phyloP scores from a whole-genome alignment of 2,797 vertebrate species.

The Typhlichthys subterraneus region DNA sequence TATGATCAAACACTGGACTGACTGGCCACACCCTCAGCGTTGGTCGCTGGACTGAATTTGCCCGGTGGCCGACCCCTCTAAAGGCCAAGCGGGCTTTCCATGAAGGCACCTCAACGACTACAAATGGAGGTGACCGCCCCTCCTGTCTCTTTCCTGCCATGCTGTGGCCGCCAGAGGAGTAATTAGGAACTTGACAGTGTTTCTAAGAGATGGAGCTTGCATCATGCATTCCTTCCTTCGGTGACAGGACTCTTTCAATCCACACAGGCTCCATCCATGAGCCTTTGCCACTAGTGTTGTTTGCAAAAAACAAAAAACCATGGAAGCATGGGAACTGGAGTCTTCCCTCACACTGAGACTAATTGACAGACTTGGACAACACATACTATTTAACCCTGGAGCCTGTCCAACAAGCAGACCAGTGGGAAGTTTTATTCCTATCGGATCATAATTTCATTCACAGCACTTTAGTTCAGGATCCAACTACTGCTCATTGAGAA shows the following conservation, averaged over 20 bases:
- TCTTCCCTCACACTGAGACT: constrained; percentile 73
- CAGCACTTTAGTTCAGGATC: constrained; percentile 82
- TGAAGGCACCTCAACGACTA: constrained; percentile 63
- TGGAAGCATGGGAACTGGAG: constrained; percentile 76
- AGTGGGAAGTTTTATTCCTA: constrained; percentile 61
- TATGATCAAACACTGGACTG: constrained; percentile 76
- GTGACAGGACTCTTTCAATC: constrained; percentile 52
- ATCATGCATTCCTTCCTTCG: constrained; percentile 76
- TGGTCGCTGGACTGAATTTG: constrained; percentile 58
- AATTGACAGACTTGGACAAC: constrained; percentile 73
- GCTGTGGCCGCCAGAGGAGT: constrained; percentile 45
- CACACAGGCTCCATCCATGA: constrained; percentile 59
- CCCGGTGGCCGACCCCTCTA: constrained; percentile 46
- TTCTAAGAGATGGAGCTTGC: constrained; percentile 55
- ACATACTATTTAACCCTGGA: constrained; percentile 64
- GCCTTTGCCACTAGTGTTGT: constrained; percentile 62
- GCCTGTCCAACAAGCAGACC: constrained; percentile 70
- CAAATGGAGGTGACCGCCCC: constrained; percentile 33
- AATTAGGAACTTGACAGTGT: constrained; percentile 60
- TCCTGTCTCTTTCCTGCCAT: constrained; percentile 33
- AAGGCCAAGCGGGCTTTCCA: constrained; percentile 62
- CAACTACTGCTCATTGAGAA: constrained; percentile 60
- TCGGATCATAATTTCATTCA: constrained; percentile 69
- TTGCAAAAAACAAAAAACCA: constrained; percentile 56
- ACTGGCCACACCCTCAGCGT: constrained; percentile 55